Evolutionary conservation across 1,140 invertebrate genomes (phyloP).

Genomic region (Cyclargus thomasi): DNA sequence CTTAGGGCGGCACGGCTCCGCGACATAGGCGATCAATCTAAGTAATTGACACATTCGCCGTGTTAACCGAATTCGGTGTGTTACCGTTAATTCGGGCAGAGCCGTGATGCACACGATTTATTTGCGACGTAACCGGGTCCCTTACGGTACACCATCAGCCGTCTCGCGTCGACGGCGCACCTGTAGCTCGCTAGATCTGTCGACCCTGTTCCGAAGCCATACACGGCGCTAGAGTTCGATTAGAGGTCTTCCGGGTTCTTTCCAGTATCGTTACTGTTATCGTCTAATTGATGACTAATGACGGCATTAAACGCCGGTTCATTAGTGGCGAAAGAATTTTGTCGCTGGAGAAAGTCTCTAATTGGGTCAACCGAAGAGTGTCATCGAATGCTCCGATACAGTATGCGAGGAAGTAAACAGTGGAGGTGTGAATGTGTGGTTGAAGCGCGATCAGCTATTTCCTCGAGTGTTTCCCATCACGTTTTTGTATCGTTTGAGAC

Average conservation of each 20-base stretch:
- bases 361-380: background rate
- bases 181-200: slow-evolving; percentile 27
- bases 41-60: slow-evolving; percentile 38
- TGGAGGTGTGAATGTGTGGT: slow-evolving; percentile 15
- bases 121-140: slow-evolving; percentile 60
- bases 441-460: slow-evolving; percentile 35
- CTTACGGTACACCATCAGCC: slow-evolving; percentile 56
- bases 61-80: slow-evolving; percentile 48
- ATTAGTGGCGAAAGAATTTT: background rate
- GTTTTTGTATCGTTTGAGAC: slow-evolving; percentile 37
- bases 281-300: slow-evolving; percentile 20
- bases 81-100: slow-evolving; percentile 51
- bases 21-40: slow-evolving; percentile 32
- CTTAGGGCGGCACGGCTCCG: slow-evolving; percentile 21
- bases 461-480: slow-evolving; percentile 38
- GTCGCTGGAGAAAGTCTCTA: slow-evolving; percentile 5
- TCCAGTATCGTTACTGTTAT: slow-evolving; percentile 13
- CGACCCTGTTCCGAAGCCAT: slow-evolving; percentile 24
- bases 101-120: slow-evolving; percentile 47
- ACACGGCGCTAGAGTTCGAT: background rate
- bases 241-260: slow-evolving; percentile 1
- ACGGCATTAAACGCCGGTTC: slow-evolving; percentile 1
- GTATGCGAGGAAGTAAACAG: background rate
- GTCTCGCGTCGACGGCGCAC: slow-evolving; percentile 30
- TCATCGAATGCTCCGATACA: background rate